Base-by-base conservation (phyloP, 2,113 vertebrate genomes). In the Noturus placidus region DNA sequence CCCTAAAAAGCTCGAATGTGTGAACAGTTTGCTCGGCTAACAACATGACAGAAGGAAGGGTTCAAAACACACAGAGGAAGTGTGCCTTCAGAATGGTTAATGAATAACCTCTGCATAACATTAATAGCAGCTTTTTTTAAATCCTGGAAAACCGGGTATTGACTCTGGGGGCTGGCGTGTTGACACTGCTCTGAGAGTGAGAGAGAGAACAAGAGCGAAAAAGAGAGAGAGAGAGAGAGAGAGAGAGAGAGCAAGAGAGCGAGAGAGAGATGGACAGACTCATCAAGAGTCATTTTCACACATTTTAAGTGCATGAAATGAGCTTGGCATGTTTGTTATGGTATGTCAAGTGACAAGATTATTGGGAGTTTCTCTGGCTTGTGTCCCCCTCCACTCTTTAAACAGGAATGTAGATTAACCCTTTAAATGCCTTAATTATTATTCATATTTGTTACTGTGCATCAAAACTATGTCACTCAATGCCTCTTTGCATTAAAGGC, bases 281-380 rank as follows among this genome's bases (percentile, higher is more conserved):
- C 50, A 84, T 84, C 56, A 85, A 33, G 54, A 82, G 56, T 82
- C 76, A 81, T 54, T 59, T 27, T 35, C 65, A 90, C 92, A 90
- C 92, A 91, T 83, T 52, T 86, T 82, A 87, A 91, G 82, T 89
- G 90, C 88, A 92, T 50, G 65, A 91, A 92, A 92, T 89, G 91
- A 91, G 87, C 89, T 87, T 89, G 90, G 87, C 82, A 77, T 82
- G 65, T 50, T 74, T 85, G 65, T 84, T 76, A 89, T 94, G 92
- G 92, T 92, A 94, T 87, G 79, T 81, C 91, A 91, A 91, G 84
- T 93, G 93, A 93, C 61, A 52, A 88, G 46, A 25, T 50, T 27
- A 22, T 27, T 52, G 20, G 33, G 54, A 85, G 61, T 59, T 61
- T 65, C 84, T 85, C 83, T 88, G 77, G 63, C 65, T 63, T 38